Evolutionary conservation across 2,888 invertebrate genomes (phyloP), one percentile per base, ranked within the genome.

Genomic region (Microctonus hyperodae): DNA sequence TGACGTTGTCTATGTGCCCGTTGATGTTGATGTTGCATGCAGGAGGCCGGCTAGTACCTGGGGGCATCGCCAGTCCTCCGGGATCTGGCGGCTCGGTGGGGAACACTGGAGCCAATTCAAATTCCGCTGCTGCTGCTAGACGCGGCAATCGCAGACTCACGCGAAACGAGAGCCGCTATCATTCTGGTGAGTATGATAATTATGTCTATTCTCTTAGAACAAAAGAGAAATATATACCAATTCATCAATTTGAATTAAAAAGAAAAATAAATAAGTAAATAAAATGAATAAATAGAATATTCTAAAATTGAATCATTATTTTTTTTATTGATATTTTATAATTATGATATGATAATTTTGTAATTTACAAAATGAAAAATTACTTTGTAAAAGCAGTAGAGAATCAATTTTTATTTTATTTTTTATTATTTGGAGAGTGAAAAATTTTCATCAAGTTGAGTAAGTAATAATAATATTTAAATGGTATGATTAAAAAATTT

Each of bases 121-220:
- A 81, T 75, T 77, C 79, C 68, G 81, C 80, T 68, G 81, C 82
- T 85, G 88, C 88, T 63, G 88, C 88, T 84, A 90, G 92, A 78
- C 88, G 94, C 84, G 94, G 93, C 83, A 95, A 96, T 86, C 88
- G 96, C 73, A 88, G 96, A 78, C 91, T 96, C 78, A 96, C 97
- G 75, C 89, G 96, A 82, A 96, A 96, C 87, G 96, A 97, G 88
- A 95, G 94, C 87, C 90, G 96, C 82, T 97, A 96, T 86, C 96
- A 97, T 86, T 96, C 96, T 86, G 97, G 97, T 96, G 89, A 90
- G 91, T 89, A 80, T 57, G 9, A 9, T n/a, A n/a, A 44, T 16
- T n/a, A n/a, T 44, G 16, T 16, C 16, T 33, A 25, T 62, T 33
- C 48, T n/a, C 22, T 7, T 11, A 57, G 13, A 44, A 56, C 7